Base-by-base conservation (phyloP, 2,888 invertebrate species). In the Bugula neritina region DNA sequence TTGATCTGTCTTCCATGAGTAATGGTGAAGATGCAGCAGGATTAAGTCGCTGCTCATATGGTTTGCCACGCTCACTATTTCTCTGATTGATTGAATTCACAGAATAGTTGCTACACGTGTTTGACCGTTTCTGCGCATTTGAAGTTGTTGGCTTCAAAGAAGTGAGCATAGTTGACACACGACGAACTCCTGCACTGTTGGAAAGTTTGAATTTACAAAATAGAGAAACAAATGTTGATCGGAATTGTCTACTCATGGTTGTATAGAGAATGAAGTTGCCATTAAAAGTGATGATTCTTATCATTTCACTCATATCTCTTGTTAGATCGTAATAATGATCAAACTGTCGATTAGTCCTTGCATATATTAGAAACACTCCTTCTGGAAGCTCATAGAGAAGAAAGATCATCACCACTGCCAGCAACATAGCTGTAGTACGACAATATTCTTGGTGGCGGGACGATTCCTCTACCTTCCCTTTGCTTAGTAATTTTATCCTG, bases 201-300 rank as follows among this genome's bases (percentile, higher is more conserved):
- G 10, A 17, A 10, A 43, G 5, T 5, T 43, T 43, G 5, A 17
- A 43, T 71, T 77, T 80, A 71, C 82, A 81, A 80, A 93, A 89
- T 78, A 92, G 84, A 79, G 89, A 88, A 17, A 80, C 78, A 77
- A 87, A 86, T 0, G 87, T 87, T 72, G 83, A 79, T n/a, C 96
- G 88, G 84, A 96, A 96, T 87, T 94, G 95, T 77, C 92, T 89
- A 74, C 93, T 94, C 96, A 96, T 96, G 71, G 92, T 89, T 80
- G 94, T 95, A 83, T 96, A 96, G 54, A 96, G 87, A 74, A 95
- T 90, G 81, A 96, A 96, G 85, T 94, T 96, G 74, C 95, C 91
- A 0, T 93, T 92, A 10, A 93, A 93, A 85, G 95, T 95, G 78
- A 94, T 86, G 73, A 96, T 87, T 0, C 95, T 94, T 78, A 95